Conservation (phyloP, 2,797 vertebrate species). For the Periparus ater region DNA sequence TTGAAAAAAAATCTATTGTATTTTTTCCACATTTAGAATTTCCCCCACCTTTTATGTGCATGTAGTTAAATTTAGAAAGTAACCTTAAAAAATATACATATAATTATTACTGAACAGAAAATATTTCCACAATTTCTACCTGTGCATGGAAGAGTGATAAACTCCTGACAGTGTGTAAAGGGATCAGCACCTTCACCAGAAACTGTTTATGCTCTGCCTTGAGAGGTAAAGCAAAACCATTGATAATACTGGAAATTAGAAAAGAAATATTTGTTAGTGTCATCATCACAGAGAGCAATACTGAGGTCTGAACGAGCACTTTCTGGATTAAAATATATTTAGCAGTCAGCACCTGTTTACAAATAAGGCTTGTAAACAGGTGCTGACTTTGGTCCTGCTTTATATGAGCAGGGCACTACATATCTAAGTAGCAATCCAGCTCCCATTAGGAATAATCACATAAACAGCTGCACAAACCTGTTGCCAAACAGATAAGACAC, state of each 20-base stretch:
- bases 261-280: slow-evolving; percentile 55
- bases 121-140: slow-evolving; percentile 76
- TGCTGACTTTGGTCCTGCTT: not conserved
- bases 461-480: not conserved
- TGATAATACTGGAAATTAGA: slow-evolving; percentile 92
- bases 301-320: not conserved
- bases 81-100: not conserved
- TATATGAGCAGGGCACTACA: not conserved
- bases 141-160: slow-evolving; percentile 99
- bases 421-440: not conserved
- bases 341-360: not conserved
- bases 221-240: slow-evolving; percentile 99
- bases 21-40: not conserved
- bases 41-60: not conserved
- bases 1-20: not conserved
- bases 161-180: slow-evolving; percentile 96
- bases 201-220: slow-evolving; percentile 99
- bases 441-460: not conserved
- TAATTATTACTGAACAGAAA: slow-evolving; percentile 11
- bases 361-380: not conserved
- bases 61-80: not conserved
- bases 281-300: not conserved
- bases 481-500: not conserved
- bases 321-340: not conserved
- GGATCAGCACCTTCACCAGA: slow-evolving; percentile 98